Evolutionary conservation across 2,797 vertebrate species (phyloP).

Genomic region (Euphonia xanthogaster): DNA sequence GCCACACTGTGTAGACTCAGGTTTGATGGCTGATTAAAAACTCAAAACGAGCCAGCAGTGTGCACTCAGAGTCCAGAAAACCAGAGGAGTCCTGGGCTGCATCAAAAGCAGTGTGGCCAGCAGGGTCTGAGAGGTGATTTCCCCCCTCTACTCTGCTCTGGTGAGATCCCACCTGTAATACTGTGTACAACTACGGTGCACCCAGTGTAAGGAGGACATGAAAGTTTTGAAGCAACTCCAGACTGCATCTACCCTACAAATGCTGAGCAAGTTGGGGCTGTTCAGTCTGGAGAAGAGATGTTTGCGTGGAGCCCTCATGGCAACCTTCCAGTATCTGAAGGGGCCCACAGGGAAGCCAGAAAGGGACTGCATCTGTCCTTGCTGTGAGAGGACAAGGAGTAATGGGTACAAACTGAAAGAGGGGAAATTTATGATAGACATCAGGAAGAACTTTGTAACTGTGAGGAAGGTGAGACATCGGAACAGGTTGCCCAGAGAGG

Average conservation of each 20-base stretch:
- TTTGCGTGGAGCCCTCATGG: accelerated
- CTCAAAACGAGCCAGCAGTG: neutral
- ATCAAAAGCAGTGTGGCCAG: neutral
- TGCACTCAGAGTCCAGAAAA: neutral
- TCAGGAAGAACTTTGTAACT: neutral
- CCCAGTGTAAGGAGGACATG: accelerated
- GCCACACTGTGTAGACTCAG: no score
- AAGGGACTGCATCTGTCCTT: no score
- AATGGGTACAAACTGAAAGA: neutral
- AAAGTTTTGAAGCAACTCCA: neutral
- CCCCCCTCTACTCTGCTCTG: neutral
- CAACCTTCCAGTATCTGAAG: neutral
- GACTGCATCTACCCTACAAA: accelerated
- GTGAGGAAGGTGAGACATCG: neutral
- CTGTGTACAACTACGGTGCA: neutral
- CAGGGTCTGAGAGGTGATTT: neutral
- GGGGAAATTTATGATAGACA: no score
- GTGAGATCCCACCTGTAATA: neutral
- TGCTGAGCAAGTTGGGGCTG: neutral
- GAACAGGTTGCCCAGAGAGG: neutral
- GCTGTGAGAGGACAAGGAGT: neutral
- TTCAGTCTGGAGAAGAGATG: neutral
- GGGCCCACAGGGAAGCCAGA: no score
- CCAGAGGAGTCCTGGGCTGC: neutral
- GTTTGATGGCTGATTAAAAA: neutral